Base-by-base conservation (phyloP, 1,140 invertebrate genomes). In the Chrysopa pallens region DNA sequence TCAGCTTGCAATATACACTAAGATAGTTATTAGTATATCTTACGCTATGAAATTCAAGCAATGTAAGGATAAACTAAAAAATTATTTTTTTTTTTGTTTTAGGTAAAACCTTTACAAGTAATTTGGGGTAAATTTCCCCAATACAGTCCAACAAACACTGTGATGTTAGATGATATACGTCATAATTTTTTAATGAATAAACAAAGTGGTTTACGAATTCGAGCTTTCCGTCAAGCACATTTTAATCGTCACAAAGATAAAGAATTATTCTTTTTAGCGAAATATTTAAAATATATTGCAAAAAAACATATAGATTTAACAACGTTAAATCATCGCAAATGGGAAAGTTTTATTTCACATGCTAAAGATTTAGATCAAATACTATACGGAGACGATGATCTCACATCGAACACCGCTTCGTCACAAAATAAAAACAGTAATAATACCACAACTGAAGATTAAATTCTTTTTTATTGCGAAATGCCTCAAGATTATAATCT, bases 101-200 rank as follows among this genome's bases (percentile, higher is more conserved):
- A 91, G 80, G 85, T 91, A 0, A 98, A 98, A 69, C 92, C 93
- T 0, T 62, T 98, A 29, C 91, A 88, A 29, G 84, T 97, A 1
- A 93, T 98, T 46, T 98, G 93, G 93, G 92, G 91, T 9, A 91
- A 93, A 59, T 96, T 80, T 59, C 69, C 77, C 11, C 81, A 93
- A 53, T 95, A 85, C 57, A 80, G 72, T 36, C 65, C 79, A 1
- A 86, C 83, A 54, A 98, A 97, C 56, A 97, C 93, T 0, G 92
- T 98, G 47, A 98, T 98, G 91, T 89, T 98, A 55, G 93, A 97
- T 57, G 93, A 97, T 57, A 84, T 97, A n/a, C 70, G 90, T 42
- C 67, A 90, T 50, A 98, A 98, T 66, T 98, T 98, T 54, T 76
- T 96, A 11, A 95, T 98, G 92, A 98, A 98, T 64, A 91, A 91